Conservation (phyloP, 2,888 invertebrate genomes). For the Vanessa cardui region DNA sequence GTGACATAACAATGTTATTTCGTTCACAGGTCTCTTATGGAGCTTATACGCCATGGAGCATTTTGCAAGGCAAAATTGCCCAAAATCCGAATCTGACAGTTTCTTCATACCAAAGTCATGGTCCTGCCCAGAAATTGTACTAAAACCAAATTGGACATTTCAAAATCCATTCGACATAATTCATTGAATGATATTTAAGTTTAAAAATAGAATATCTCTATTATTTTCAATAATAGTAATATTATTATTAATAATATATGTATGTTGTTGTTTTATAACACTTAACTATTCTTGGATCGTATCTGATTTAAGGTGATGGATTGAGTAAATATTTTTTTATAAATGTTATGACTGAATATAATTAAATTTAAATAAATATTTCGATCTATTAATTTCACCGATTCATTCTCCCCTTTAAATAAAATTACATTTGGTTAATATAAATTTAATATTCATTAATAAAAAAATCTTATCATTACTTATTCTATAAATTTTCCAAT, state of each 20-base stretch:
- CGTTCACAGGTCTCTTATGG: constrained; percentile 80
- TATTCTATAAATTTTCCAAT: constrained; percentile 1
- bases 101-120: constrained; percentile 77
- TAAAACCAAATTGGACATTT: constrained; percentile 75
- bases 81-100: constrained; percentile 71
- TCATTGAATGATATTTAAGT: constrained; percentile 37
- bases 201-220: background rate
- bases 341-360: background rate
- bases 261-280: background rate
- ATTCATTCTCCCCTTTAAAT: too few relatives aligned
- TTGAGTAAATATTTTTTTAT: background rate
- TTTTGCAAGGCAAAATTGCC: constrained; percentile 90
- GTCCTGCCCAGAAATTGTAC: constrained; percentile 72
- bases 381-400: background rate
- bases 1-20: background rate
- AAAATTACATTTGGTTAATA: background rate
- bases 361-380: background rate
- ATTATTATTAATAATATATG: background rate
- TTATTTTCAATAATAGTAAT: too few relatives aligned
- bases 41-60: constrained; percentile 93
- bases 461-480: constrained; percentile 19
- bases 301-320: background rate
- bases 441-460: constrained; percentile 15
- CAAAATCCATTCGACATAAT: constrained; percentile 65
- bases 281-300: background rate